Evolutionary conservation across 2,888 invertebrate species (phyloP), one percentile per base, ranked within the genome.

Genomic region (Stenolophus ochropezus): DNA sequence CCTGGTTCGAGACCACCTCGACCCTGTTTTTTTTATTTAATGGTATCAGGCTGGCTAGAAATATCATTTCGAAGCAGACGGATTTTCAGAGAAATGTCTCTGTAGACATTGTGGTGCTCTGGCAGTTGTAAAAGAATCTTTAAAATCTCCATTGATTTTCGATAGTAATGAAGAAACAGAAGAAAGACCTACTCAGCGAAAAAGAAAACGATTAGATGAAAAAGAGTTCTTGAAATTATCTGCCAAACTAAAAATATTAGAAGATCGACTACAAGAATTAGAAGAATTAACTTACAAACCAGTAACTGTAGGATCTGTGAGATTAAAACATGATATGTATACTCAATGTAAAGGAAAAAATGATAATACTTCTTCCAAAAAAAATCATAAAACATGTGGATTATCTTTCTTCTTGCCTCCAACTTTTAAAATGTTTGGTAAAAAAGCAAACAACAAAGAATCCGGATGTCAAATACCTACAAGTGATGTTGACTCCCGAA

Each of bases 311-410:
- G n/a, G n/a, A n/a, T n/a, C n/a, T n/a, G n/a, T n/a, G n/a, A n/a
- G n/a, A n/a, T n/a, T n/a, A n/a, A n/a, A n/a, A n/a, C n/a, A n/a
- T 20, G 77, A 77, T 21, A 77, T 77, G 77, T 77, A 77, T 21
- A 77, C 77, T 33, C 77, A 75, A 56, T 56, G 75, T 25, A 1
- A 42, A 1, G 8, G 33, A 2, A 42, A 42, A 42, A 42, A 2
- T 11, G 33, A n/a, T n/a, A n/a, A n/a, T n/a, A n/a, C n/a, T n/a
- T n/a, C n/a, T n/a, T n/a, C n/a, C n/a, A n/a, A n/a, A n/a, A n/a
- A n/a, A n/a, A n/a, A n/a, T n/a, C n/a, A n/a, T n/a, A n/a, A n/a
- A n/a, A n/a, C n/a, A n/a, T n/a, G n/a, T n/a, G n/a, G n/a, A n/a
- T n/a, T n/a, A n/a, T n/a, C n/a, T n/a, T n/a, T n/a, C n/a, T n/a